These are phyloP conservation scores for Ptychobarbus kaznakovi DNA, from an alignment of 2,797 vertebrate species.

Conservation along the genomic window DNA sequence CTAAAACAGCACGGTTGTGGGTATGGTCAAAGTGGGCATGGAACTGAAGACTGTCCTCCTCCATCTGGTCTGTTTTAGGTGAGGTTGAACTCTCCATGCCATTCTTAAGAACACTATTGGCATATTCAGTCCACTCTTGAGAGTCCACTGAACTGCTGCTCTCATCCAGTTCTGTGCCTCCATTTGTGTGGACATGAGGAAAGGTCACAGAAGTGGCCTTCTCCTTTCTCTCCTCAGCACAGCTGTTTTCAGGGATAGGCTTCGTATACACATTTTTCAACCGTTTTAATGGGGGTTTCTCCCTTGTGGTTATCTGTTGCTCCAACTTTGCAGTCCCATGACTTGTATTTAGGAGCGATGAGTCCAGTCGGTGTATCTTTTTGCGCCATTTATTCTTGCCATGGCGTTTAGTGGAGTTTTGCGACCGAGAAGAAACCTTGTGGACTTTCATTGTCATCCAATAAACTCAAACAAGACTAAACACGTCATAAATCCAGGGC, in stretches of 20 bases:
- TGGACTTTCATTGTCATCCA: slow-evolving; percentile 78
- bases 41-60: slow-evolving; percentile 67
- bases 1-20: slow-evolving; percentile 74
- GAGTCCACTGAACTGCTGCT: slow-evolving; percentile 66
- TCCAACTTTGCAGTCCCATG: slow-evolving; percentile 64
- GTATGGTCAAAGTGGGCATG: slow-evolving; percentile 73
- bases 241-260: slow-evolving; percentile 30
- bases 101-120: slow-evolving; percentile 65
- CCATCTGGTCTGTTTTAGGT: slow-evolving; percentile 51
- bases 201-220: slow-evolving; percentile 54
- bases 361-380: slow-evolving; percentile 50
- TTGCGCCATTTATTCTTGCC: slow-evolving; percentile 72
- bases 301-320: slow-evolving; percentile 65
- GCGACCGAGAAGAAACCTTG: slow-evolving; percentile 62
- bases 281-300: slow-evolving; percentile 74
- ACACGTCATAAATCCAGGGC: slow-evolving; percentile 33
- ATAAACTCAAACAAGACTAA: slow-evolving; percentile 3
- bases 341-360: slow-evolving; percentile 62
- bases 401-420: slow-evolving; percentile 61
- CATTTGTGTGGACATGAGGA: slow-evolving; percentile 69
- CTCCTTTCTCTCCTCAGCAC: slow-evolving; percentile 50
- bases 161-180: slow-evolving; percentile 55
- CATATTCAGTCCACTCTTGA: slow-evolving; percentile 74
- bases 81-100: slow-evolving; percentile 46
- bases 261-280: slow-evolving; percentile 65